phyloP scores from a whole-genome alignment of 2,113 vertebrate genomes.

The Etheostoma spectabile region DNA sequence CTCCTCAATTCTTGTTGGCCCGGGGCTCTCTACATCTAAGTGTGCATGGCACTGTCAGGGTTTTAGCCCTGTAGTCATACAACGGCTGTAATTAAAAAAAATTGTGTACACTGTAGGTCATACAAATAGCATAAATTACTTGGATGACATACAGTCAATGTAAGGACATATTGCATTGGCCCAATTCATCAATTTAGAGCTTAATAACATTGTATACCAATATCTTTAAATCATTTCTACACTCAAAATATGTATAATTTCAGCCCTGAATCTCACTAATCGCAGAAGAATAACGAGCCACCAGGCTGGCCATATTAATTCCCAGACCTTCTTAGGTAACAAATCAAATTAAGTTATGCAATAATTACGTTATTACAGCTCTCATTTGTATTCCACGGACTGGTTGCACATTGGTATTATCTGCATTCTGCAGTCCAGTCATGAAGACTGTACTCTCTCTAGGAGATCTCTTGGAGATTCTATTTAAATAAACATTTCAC shows the following conservation, averaged over 20 bases:
- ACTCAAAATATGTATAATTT: neutral
- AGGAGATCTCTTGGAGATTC: constrained; percentile 50
- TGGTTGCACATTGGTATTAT: constrained; percentile 24
- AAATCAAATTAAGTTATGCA: constrained; percentile 25
- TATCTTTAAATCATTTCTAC: neutral
- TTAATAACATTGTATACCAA: neutral
- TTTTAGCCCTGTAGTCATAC: neutral
- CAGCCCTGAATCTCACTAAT: neutral
- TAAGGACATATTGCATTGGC: neutral
- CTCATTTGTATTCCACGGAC: constrained; percentile 62
- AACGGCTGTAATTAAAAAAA: neutral
- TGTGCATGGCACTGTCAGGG: neutral
- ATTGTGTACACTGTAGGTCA: neutral
- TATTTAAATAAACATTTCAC: constrained; percentile 64
- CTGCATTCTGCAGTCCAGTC: constrained; percentile 55
- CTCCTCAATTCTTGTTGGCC: neutral
- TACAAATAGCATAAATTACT: neutral
- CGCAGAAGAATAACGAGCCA: neutral
- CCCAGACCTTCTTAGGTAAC: neutral
- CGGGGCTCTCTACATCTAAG: neutral
- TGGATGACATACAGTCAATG: neutral
- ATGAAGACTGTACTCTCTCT: constrained; percentile 38
- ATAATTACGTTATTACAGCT: constrained; percentile 35
- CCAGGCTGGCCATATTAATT: constrained; percentile 6
- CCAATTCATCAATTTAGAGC: neutral